These are phyloP conservation scores for Mobula birostris DNA, from an alignment of 2,113 vertebrate genomes.

Conservation along the genomic window DNA sequence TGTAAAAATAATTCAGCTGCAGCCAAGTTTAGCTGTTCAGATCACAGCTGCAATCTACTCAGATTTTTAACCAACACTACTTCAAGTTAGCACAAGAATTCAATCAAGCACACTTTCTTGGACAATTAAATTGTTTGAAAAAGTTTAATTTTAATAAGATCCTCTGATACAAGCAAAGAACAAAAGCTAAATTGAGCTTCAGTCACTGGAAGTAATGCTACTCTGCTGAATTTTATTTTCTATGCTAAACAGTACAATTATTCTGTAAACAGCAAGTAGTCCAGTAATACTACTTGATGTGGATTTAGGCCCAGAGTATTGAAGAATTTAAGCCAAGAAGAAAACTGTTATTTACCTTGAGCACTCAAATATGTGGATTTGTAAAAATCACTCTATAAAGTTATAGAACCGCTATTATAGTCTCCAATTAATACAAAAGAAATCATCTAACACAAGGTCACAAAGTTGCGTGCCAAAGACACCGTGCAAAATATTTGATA, in stretches of 20 bases:
- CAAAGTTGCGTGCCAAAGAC: not conserved
- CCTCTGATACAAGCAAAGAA: not conserved
- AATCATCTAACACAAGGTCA: not conserved
- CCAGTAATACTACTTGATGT: not conserved
- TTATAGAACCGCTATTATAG: not conserved
- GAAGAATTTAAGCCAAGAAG: not conserved
- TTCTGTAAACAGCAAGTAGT: not conserved
- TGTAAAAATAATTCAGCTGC: not conserved
- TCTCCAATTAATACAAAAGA: not conserved
- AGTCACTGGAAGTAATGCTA: constrained; percentile 20
- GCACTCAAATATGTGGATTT: not conserved
- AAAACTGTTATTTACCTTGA: not conserved
- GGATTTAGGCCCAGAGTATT: constrained; percentile 2
- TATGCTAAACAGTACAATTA: not conserved
- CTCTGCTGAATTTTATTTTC: constrained; percentile 11
- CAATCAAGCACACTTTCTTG: not conserved
- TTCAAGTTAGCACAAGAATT: not conserved
- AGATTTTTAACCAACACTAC: not conserved
- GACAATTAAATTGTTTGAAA: not conserved
- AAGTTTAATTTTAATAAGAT: not conserved
- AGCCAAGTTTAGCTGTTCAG: not conserved
- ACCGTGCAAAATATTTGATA: not conserved
- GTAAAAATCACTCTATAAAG: not conserved
- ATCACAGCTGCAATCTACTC: not conserved
- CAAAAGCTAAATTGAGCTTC: not conserved